Conservation (phyloP, 1,140 invertebrate species). For the Bradynema listronoti region DNA sequence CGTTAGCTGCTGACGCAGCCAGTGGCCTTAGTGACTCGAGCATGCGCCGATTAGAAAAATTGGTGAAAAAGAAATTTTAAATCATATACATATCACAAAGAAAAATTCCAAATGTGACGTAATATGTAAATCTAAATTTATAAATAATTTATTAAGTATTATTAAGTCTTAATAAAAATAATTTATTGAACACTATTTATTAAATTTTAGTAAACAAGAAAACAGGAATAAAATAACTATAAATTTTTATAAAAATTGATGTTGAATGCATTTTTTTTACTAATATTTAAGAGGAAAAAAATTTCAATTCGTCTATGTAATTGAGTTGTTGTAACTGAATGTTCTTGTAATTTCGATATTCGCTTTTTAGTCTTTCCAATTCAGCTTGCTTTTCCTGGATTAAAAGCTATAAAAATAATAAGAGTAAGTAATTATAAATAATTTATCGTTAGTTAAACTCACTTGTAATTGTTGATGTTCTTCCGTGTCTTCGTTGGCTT, state of each 20-base stretch:
- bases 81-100: no score
- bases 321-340: conserved; percentile 5
- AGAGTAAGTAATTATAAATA: neutral
- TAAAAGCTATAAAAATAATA: neutral
- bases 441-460: neutral
- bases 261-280: no score
- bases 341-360: conserved; percentile 2
- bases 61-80: conserved; percentile 43
- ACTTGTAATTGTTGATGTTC: conserved; percentile 8
- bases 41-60: conserved; percentile 52
- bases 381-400: conserved; percentile 5
- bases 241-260: no score
- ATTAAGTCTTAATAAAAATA: no score
- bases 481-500: neutral
- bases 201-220: no score
- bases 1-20: conserved; percentile 52
- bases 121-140: no score
- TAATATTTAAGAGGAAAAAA: no score
- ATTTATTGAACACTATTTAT: no score
- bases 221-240: no score
- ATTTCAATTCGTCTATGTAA: no score
- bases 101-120: no score
- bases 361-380: conserved; percentile 6
- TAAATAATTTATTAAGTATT: no score
- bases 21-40: conserved; percentile 32